phyloP scores from a whole-genome alignment of 2,888 invertebrate genomes.

The Pachydiplax longipennis region DNA sequence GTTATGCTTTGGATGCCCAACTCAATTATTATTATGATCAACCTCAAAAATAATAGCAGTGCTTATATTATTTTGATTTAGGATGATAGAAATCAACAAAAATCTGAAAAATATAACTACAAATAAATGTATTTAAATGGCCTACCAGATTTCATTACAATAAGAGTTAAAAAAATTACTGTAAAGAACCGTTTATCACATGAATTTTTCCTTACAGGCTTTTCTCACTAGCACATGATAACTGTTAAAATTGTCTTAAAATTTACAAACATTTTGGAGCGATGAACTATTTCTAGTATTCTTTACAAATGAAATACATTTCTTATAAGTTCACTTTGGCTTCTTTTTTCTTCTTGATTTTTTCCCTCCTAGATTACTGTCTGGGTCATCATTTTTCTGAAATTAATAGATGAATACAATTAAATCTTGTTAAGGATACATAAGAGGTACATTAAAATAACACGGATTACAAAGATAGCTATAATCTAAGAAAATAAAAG shows the following conservation, averaged over 20 bases:
- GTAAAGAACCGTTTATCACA: background rate
- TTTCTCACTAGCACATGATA: background rate
- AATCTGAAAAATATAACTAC: too few species aligned
- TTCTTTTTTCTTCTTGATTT: slow-evolving; percentile 33
- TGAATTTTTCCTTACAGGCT: background rate
- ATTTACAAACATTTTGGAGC: background rate
- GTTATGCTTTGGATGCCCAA: too few species aligned
- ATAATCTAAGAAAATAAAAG: background rate
- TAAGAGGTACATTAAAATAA: too few species aligned
- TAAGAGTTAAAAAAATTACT: too few species aligned
- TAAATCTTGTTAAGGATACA: too few species aligned
- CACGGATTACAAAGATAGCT: background rate
- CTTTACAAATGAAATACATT: background rate
- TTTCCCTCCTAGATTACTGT: background rate
- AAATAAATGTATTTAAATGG: too few species aligned
- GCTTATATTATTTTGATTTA: too few species aligned
- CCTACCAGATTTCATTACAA: too few species aligned
- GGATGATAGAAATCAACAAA: too few species aligned
- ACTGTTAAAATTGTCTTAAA: background rate
- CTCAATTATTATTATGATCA: too few species aligned
- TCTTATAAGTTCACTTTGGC: background rate
- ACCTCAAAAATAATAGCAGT: too few species aligned
- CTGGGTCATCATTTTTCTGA: background rate
- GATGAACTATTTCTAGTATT: background rate
- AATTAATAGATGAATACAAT: background rate